Evolutionary conservation across 2,888 invertebrate species (phyloP).

Genomic region (Acleris sparsana): DNA sequence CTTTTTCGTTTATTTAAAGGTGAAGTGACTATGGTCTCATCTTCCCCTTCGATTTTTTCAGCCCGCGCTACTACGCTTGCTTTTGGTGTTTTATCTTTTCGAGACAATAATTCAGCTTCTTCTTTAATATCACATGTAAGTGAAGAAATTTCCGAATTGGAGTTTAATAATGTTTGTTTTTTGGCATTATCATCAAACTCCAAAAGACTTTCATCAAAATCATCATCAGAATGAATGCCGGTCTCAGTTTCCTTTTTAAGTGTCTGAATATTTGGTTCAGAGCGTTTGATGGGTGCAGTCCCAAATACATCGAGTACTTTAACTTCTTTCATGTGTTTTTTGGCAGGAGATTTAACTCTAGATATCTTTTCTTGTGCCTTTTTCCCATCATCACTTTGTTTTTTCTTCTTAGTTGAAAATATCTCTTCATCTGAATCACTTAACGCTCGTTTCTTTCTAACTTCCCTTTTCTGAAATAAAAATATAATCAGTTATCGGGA

Average conservation of each 20-base stretch:
- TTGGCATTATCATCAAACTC: slow-evolving; percentile 84
- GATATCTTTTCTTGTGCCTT: slow-evolving; percentile 48
- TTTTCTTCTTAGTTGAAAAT: slow-evolving; percentile 53
- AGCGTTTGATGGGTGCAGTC: slow-evolving; percentile 83
- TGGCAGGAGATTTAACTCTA: slow-evolving; percentile 49
- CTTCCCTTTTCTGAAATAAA: slow-evolving; percentile 60
- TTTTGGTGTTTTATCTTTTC: slow-evolving; percentile 7
- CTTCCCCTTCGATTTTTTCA: neutral
- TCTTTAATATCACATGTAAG: slow-evolving; percentile 7
- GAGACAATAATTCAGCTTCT: neutral
- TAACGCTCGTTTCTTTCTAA: slow-evolving; percentile 54
- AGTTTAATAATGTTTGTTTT: slow-evolving; percentile 23
- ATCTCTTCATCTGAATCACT: slow-evolving; percentile 69
- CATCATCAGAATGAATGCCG: slow-evolving; percentile 86
- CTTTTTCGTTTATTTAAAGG: neutral
- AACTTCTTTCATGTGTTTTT: slow-evolving; percentile 61
- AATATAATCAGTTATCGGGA: neutral
- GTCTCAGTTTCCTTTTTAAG: slow-evolving; percentile 71
- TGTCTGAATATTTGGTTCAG: slow-evolving; percentile 75
- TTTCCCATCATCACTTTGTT: slow-evolving; percentile 40
- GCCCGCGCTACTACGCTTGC: neutral
- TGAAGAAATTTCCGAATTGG: slow-evolving; percentile 19
- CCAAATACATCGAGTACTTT: slow-evolving; percentile 85
- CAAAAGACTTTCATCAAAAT: slow-evolving; percentile 87
- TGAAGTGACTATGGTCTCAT: neutral